A percentile compares a stretch with the other conserved stretches of the same genome.
Conservation (phyloP, 2,113 vertebrate species). For the Tachysurus vachellii region DNA sequence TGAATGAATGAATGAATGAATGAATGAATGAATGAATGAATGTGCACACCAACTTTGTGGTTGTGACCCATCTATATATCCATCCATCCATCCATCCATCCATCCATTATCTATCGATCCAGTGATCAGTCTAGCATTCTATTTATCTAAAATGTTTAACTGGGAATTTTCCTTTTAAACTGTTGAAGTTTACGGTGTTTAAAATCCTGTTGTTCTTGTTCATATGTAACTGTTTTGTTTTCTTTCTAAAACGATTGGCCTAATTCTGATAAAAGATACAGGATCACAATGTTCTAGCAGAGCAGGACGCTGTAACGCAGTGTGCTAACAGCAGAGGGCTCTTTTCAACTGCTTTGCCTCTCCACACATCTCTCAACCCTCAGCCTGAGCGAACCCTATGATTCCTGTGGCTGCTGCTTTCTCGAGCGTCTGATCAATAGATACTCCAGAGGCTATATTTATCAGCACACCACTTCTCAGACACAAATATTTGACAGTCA, state of each 20-base stretch:
- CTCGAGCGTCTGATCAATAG: background rate
- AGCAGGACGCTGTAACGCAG: slow-evolving; percentile 7
- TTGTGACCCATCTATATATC: no score
- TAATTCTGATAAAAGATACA: background rate
- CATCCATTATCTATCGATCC: no score
- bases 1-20: background rate
- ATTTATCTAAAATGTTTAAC: no score
- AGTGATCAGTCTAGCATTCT: no score
- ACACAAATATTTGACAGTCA: background rate
- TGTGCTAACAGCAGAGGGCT: slow-evolving; percentile 29
- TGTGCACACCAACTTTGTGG: no score
- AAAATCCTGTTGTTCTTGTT: no score
- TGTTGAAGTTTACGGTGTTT: no score
- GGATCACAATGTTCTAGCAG: background rate
- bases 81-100: no score
- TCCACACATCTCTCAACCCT: background rate
- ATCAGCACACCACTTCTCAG: background rate
- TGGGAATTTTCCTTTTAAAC: no score
- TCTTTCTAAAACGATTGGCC: no score
- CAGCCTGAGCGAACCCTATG: background rate
- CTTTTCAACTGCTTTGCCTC: background rate
- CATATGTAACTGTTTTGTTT: no score
- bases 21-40: no score
- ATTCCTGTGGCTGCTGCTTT: background rate
- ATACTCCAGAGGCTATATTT: background rate